Evolutionary conservation across 2,888 invertebrate genomes (phyloP), one percentile per base, ranked within the genome.

Genomic region (Erebia aethiops): DNA sequence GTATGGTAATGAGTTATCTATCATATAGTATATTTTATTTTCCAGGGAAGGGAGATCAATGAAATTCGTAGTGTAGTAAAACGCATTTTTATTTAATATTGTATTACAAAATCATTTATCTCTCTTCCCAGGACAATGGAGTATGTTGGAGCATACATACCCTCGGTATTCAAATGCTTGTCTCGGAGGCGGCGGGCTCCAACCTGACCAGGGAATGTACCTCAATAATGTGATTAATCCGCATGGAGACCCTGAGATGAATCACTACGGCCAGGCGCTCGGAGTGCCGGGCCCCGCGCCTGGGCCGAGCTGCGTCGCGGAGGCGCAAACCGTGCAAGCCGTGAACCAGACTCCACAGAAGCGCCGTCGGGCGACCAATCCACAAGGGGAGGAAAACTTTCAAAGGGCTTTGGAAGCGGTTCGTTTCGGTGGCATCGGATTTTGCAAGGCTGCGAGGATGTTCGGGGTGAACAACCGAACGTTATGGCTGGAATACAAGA

Each of bases 391-490:
- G 80, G 97, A 97, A 82, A 97, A 97, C 84, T 97, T 97, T 87
- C 96, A 96, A 76, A 93, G 96, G 51, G 97, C 97, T 0, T 88
- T 97, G 65, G 97, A 97, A 82, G 97, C 97, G 0, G 97, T 97
- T 0, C 94, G 97, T 74, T 96, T 95, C 81, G 97, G 97, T 26
- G 97, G 97, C 54, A 97, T 97, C 77, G 97, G 97, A 1, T 97
- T 97, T 87, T 97, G 97, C 87, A 97, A 97, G 82, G 97, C 97
- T 10, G 97, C 97, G 0, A 94, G 97, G 67, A 95, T 97, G 90
- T 97, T 96, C 86, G 97, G 97, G 46, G 97, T 97, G 16, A 97
- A 97, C 87, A 97, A 97, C 88, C 94, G 97, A 70, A 97, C 97
- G 0, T 91, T 97, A 2, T 97, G 97, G 97, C 90, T 97, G 54